Evolutionary conservation across 2,888 invertebrate genomes (phyloP), one percentile per base, ranked within the genome.

Genomic region (Lordiphosa fenestrarum): DNA sequence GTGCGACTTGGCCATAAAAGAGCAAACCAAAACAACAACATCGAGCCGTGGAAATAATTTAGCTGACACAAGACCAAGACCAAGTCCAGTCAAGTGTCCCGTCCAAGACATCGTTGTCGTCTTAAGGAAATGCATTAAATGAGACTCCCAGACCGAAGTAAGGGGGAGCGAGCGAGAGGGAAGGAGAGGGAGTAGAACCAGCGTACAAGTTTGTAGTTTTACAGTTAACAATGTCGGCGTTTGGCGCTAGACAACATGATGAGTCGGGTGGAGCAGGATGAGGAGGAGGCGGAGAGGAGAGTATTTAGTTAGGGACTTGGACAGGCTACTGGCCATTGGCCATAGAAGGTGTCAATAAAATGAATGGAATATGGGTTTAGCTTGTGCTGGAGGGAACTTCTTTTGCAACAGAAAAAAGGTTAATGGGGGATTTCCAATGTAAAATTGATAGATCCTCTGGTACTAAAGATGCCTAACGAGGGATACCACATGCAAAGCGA

Each of bases 1-100:
- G 77, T 77, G 77, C 83, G 75, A 66, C 73, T 83, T 80, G 80
- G 83, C 76, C 80, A 83, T 82, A 77, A 82, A 77, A 78, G 75
- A 61, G 71, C 68, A 52, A 64, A 19, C 61, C 55, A 46, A 39
- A 63, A 38, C 51, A 64, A 64, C 57, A 58, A 57, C 66, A 64
- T 56, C 57, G 47, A 49, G 68, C 66, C 61, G 60, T 66, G 66
- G 67, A 73, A 74, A 72, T 77, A 74, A 75, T 78, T 82, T 82
- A 75, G 66, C 80, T 68, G 67, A 77, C 72, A 82, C 71, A 66
- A 50, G 56, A 44, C 57, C 56, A 51, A 39, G 44, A 15, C 38
- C 39, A 51, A 44, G 56, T 61, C 59, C 72, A 64, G 74, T 70
- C 73, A 66, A 71, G 69, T 62, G 60, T 73, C 55, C 52, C 58